Percentiles rank a stretch among this genome's conserved stretches.
phyloP scores from a whole-genome alignment of 1,140 invertebrate genomes.

The Zeugodacus cucurbitae region DNA sequence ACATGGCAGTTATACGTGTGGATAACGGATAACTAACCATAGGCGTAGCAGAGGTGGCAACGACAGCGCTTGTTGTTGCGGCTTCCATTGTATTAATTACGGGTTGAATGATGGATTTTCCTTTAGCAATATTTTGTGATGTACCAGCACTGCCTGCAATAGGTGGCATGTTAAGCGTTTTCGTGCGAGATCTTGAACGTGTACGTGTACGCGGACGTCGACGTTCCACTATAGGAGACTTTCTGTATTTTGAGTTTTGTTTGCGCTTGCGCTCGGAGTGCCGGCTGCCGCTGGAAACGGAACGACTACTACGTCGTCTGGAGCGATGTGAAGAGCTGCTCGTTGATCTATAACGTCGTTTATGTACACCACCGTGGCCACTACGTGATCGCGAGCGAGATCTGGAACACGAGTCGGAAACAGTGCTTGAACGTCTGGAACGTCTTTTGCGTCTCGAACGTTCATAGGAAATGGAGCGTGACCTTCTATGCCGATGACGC shows the following conservation, averaged over 20 bases:
- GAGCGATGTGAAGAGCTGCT: slow-evolving; percentile 1
- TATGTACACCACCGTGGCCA: slow-evolving; percentile 42
- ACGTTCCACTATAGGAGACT: background rate
- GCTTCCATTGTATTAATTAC: slow-evolving; percentile 44
- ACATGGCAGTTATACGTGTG: background rate
- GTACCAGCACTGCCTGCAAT: background rate
- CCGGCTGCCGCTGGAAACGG: background rate
- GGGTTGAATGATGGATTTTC: background rate
- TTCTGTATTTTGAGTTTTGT: background rate
- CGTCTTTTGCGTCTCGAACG: slow-evolving; percentile 18
- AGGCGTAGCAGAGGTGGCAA: background rate
- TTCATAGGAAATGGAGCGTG: background rate
- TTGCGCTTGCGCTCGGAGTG: background rate
- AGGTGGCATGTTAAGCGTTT: background rate
- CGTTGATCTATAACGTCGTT: background rate
- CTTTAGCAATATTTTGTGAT: background rate
- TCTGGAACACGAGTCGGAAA: slow-evolving; percentile 40
- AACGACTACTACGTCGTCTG: background rate
- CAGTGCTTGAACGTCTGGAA: background rate
- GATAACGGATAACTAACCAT: slow-evolving; percentile 22
- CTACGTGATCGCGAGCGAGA: slow-evolving; percentile 57
- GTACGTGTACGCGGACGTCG: slow-evolving; percentile 57
- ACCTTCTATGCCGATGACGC: slow-evolving; percentile 41
- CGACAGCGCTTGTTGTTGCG: background rate
- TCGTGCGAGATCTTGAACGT: slow-evolving; percentile 55